A percentile compares a stretch with the other conserved stretches of the same genome.
Evolutionary conservation across 2,113 vertebrate species (phyloP).

Genomic region (Hiodon tergisus): DNA sequence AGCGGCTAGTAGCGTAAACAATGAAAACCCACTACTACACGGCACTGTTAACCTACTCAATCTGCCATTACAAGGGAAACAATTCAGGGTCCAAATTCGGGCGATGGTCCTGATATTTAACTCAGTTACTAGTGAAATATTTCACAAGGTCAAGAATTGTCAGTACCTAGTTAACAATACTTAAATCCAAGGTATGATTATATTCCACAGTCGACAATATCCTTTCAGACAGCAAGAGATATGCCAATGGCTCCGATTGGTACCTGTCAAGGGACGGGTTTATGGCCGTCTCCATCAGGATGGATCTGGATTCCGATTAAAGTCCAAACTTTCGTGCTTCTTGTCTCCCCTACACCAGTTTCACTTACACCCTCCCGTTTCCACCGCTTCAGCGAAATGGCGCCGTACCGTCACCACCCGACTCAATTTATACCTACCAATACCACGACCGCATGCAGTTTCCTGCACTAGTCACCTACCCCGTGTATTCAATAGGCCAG

Average conservation of each 20-base stretch:
- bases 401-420: slow-evolving; percentile 13
- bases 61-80: not conserved
- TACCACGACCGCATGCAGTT: not conserved
- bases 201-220: slow-evolving; percentile 14
- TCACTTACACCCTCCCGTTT: not conserved
- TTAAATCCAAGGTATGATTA: not conserved
- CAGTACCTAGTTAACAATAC: slow-evolving; percentile 12
- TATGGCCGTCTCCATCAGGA: slow-evolving; percentile 59
- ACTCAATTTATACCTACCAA: not conserved
- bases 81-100: not conserved
- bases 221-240: slow-evolving; percentile 1
- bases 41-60: not conserved
- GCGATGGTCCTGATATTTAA: not conserved
- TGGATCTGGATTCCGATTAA: slow-evolving; percentile 42
- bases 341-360: not conserved
- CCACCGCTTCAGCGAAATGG: slow-evolving; percentile 12
- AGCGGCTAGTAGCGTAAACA: not conserved
- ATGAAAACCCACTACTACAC: slow-evolving; percentile 3
- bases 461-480: slow-evolving; percentile 9
- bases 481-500: not conserved
- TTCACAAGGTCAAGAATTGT: not conserved
- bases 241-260: slow-evolving; percentile 7
- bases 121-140: not conserved
- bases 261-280: slow-evolving; percentile 65
- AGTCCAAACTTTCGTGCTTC: not conserved